Evolutionary conservation across 2,113 vertebrate species (phyloP).

Genomic region (Colossoma macropomum): DNA sequence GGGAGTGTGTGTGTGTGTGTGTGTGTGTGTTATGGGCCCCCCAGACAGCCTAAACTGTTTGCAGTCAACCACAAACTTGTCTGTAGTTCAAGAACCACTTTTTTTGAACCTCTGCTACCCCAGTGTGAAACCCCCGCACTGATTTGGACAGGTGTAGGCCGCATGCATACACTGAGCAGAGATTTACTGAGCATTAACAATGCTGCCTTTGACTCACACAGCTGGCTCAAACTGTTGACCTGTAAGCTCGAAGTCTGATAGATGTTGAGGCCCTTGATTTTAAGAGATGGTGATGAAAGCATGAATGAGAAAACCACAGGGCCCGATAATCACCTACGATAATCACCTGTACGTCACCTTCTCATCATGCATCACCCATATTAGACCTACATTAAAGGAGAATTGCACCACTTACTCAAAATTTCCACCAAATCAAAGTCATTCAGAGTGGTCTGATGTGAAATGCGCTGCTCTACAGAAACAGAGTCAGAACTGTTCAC

Average conservation of each 20-base stretch:
- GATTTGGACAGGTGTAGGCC: slow-evolving; percentile 31
- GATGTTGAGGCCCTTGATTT: not conserved
- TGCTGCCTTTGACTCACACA: slow-evolving; percentile 3
- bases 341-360: not conserved
- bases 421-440: too few relatives aligned
- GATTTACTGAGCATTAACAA: slow-evolving; percentile 4
- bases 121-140: not conserved
- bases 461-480: too few relatives aligned
- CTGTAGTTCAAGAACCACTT: slow-evolving; percentile 9
- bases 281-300: not conserved
- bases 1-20: not conserved
- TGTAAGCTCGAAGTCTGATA: not conserved
- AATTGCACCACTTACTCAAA: too few relatives aligned
- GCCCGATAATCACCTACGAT: not conserved
- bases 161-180: not conserved
- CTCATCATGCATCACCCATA: too few relatives aligned
- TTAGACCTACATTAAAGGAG: too few relatives aligned
- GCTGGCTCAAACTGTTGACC: slow-evolving; percentile 6
- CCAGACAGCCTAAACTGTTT: slow-evolving; percentile 49
- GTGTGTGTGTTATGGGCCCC: slow-evolving; percentile 16
- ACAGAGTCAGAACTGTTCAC: too few relatives aligned
- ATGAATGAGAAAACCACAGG: not conserved
- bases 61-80: slow-evolving; percentile 51
- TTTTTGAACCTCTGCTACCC: not conserved
- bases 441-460: too few relatives aligned